A percentile compares a stretch with the other conserved stretches of the same genome.
These are phyloP conservation scores for Acanthococcus lagerstroemiae DNA, from an alignment of 2,888 invertebrate genomes.

Conservation along the genomic window DNA sequence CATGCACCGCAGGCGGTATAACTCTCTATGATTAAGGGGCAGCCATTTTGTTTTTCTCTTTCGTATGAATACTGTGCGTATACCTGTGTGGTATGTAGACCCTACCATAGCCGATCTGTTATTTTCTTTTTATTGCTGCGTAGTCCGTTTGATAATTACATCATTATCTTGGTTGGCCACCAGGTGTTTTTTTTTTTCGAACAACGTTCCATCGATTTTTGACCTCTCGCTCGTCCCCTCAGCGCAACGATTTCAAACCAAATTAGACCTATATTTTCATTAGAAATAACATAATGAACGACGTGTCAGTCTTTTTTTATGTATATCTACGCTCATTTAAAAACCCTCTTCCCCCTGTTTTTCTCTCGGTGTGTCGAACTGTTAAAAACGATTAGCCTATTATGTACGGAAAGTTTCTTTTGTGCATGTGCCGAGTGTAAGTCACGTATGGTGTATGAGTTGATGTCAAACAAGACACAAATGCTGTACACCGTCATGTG, in stretches of 20 bases:
- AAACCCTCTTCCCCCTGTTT: neutral
- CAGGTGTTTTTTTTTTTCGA: constrained; percentile 20
- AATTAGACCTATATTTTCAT: constrained; percentile 22
- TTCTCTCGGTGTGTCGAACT: too few species aligned
- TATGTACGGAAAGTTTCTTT: too few species aligned
- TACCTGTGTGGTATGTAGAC: too few species aligned
- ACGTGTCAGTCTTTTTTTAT: constrained; percentile 1
- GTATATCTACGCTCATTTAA: neutral
- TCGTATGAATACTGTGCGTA: neutral
- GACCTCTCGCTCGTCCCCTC: neutral
- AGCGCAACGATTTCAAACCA: constrained; percentile 2
- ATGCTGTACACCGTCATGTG: too few species aligned
- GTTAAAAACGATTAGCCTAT: too few species aligned
- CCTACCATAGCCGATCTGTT: neutral
- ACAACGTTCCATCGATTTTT: constrained; percentile 7
- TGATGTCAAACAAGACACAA: too few species aligned
- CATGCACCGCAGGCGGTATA: constrained; percentile 29
- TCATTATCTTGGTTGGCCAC: constrained; percentile 25
- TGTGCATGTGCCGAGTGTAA: too few species aligned
- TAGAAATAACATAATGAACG: constrained; percentile 7
- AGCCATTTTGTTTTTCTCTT: constrained; percentile 27
- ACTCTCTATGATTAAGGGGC: constrained; percentile 25
- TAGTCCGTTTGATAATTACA: constrained; percentile 19
- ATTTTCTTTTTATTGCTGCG: constrained; percentile 6
- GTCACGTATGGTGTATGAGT: too few species aligned